Evolutionary conservation across 1,140 invertebrate species (phyloP).

Genomic region (Hestina assimilis): DNA sequence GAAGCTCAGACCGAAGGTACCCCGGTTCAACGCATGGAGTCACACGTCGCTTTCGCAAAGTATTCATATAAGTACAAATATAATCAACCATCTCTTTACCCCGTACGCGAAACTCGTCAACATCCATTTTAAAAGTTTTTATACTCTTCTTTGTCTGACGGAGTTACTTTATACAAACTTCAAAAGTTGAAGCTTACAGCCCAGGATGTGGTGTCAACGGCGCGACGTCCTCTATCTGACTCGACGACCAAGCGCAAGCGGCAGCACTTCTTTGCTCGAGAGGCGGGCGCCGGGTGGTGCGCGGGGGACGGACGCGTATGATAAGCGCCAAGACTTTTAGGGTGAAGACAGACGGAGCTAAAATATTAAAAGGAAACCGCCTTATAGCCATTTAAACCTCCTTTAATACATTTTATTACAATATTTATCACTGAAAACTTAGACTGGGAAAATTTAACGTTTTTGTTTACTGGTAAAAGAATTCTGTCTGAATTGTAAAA

Average conservation of each 20-base stretch:
- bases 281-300: conserved; percentile 40
- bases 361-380: too few species aligned
- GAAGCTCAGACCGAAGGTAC: conserved; percentile 91
- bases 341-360: conserved; percentile 13
- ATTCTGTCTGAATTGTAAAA: too few species aligned
- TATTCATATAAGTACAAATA: conserved; percentile 96
- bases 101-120: conserved; percentile 90
- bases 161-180: conserved; percentile 3
- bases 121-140: conserved; percentile 84
- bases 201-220: conserved; percentile 50
- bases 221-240: conserved; percentile 63
- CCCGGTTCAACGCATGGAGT: conserved; percentile 95
- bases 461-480: too few species aligned
- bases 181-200: conserved; percentile 7
- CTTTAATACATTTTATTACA: too few species aligned
- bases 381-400: not conserved
- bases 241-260: conserved; percentile 48
- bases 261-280: conserved; percentile 53
- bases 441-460: not conserved
- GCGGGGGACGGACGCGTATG: conserved; percentile 46
- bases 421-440: too few species aligned
- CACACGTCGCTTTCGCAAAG: conserved; percentile 88
- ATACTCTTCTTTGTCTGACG: conserved; percentile 2
- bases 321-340: conserved; percentile 35
- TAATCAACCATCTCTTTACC: conserved; percentile 99